These are phyloP conservation scores for Panzeria rudis DNA, from an alignment of 2,888 invertebrate species.

Conservation along the genomic window DNA sequence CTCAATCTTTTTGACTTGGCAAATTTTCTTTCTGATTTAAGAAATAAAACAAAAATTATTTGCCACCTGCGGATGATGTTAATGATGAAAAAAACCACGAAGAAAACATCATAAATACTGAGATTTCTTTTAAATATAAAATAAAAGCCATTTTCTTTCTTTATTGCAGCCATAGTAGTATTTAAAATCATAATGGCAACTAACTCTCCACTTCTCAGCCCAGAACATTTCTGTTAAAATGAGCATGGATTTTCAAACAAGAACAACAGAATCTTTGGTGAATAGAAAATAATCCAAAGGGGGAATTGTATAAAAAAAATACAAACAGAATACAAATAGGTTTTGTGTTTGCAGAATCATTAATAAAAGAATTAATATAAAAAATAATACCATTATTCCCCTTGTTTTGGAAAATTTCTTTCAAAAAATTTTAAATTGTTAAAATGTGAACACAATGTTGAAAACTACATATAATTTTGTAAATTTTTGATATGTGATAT, in stretches of 20 bases:
- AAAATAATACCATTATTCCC: too few species aligned
- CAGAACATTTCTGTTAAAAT: not conserved
- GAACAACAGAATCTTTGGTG: not conserved
- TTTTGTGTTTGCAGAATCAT: too few species aligned
- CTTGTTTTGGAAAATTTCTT: too few species aligned
- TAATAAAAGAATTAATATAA: too few species aligned
- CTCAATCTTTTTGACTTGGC: constrained; percentile 1
- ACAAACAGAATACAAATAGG: too few species aligned
- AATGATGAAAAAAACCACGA: not conserved
- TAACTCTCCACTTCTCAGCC: not conserved
- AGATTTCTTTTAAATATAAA: too few species aligned
- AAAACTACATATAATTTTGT: too few species aligned
- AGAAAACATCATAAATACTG: not conserved
- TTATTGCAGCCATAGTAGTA: not conserved
- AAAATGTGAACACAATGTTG: too few species aligned
- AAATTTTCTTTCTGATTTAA: not conserved
- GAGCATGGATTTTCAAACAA: not conserved
- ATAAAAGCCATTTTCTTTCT: not conserved
- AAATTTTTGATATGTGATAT: too few species aligned
- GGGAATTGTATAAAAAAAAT: too few species aligned
- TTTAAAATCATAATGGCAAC: not conserved
- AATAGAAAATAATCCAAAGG: too few species aligned
- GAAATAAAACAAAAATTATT: not conserved
- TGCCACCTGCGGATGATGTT: constrained; percentile 13
- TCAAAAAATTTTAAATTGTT: too few species aligned